phyloP scores from a whole-genome alignment of 2,113 vertebrate genomes.

The Neodontobutis hainanensis region DNA sequence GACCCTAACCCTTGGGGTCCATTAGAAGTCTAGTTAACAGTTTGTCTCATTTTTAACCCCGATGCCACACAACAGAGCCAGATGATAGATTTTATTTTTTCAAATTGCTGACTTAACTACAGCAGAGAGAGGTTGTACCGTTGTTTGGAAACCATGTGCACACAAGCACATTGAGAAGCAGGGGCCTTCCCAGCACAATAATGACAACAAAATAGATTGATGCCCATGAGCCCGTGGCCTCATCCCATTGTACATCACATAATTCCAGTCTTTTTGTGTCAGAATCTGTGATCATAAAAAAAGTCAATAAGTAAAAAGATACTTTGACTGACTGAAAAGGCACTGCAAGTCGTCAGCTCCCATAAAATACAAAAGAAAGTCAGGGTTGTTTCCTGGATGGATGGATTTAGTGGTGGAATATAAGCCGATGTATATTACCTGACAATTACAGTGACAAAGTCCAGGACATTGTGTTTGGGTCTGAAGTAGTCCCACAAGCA shows the following conservation, averaged over 20 bases:
- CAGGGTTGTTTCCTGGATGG: too few relatives aligned
- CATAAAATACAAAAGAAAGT: conserved; percentile 78
- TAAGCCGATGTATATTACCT: too few relatives aligned
- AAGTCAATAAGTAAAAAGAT: too few relatives aligned
- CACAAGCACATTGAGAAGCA: conserved; percentile 32
- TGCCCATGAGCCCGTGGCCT: not conserved
- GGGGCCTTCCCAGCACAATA: conserved; percentile 7
- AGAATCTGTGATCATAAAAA: conserved; percentile 22
- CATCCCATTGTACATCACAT: conserved; percentile 16
- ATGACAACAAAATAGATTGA: not conserved
- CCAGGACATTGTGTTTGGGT: conserved; percentile 89
- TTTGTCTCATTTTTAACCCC: too few relatives aligned
- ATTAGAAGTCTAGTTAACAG: too few relatives aligned
- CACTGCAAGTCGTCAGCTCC: conserved; percentile 63
- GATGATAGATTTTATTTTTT: too few relatives aligned
- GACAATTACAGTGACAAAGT: conserved; percentile 88
- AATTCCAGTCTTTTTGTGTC: conserved; percentile 35
- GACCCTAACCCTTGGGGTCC: too few relatives aligned
- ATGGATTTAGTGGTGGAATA: too few relatives aligned
- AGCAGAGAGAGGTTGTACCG: too few relatives aligned
- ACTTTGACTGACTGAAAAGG: too few relatives aligned
- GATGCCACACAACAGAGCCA: too few relatives aligned
- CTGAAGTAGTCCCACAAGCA: conserved; percentile 86
- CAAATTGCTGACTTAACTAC: too few relatives aligned
- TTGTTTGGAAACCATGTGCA: conserved; percentile 11